A percentile compares a stretch with the other conserved stretches of the same genome.
These are phyloP conservation scores for Umimayanthus chanpuru DNA, from an alignment of 92 coral and sea anemone genomes.

Conservation along the genomic window DNA sequence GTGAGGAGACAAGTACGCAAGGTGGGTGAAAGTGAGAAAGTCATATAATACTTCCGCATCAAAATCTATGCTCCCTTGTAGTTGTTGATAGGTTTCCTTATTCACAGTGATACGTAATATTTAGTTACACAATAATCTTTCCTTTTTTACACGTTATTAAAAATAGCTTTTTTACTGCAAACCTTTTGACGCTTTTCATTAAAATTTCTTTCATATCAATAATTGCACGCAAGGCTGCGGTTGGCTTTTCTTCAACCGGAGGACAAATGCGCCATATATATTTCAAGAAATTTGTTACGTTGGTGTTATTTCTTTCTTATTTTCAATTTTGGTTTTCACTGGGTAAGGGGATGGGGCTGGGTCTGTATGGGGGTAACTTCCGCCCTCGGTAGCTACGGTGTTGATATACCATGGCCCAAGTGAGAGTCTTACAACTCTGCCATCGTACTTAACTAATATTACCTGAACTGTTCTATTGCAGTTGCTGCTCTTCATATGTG, in stretches of 20 bases:
- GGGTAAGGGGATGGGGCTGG: too few species aligned
- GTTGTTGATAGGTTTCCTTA: background rate
- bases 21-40: conserved; percentile 43
- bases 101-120: background rate
- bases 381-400: too few species aligned
- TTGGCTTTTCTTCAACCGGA: too few species aligned
- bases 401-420: too few species aligned
- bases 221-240: too few species aligned
- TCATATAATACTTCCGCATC: background rate
- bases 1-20: conserved; percentile 97
- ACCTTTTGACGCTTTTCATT: too few species aligned
- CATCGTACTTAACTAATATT: background rate
- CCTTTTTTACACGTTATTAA: background rate
- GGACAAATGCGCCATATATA: too few species aligned
- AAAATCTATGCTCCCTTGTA: background rate
- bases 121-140: background rate
- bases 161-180: background rate
- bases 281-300: too few species aligned
- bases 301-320: too few species aligned
- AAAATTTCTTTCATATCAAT: background rate
- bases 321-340: too few species aligned
- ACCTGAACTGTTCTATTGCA: background rate
- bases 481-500: conserved; percentile 92
- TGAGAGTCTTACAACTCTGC: too few species aligned
- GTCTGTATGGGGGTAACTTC: too few species aligned